Conservation (phyloP, 2,113 vertebrate species). For the Sminthopsis crassicaudata region DNA sequence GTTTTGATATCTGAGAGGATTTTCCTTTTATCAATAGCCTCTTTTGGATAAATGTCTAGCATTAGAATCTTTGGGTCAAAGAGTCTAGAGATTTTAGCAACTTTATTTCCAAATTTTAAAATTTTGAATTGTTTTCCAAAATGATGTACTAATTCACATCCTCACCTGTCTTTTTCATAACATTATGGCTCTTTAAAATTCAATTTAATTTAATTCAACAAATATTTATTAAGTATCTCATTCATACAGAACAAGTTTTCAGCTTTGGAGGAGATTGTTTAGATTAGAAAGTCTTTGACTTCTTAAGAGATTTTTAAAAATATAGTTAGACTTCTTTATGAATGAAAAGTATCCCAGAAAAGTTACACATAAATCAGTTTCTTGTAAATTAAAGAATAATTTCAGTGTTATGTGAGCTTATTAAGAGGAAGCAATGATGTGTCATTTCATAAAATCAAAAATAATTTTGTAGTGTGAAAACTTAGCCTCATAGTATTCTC, state of each 20-base stretch:
- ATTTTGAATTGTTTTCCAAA: background rate
- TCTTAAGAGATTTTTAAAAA: background rate
- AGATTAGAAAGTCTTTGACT: background rate
- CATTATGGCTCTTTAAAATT: background rate
- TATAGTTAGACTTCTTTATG: background rate
- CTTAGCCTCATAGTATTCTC: background rate
- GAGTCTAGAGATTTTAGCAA: background rate
- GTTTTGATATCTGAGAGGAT: background rate
- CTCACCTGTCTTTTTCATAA: background rate
- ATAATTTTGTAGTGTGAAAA: constrained; percentile 33
- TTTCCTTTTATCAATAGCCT: background rate
- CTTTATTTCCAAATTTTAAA: background rate
- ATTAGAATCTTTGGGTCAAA: background rate
- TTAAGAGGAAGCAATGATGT: background rate
- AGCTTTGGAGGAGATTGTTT: background rate
- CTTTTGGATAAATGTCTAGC: background rate
- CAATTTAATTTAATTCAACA: background rate
- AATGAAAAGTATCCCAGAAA: background rate
- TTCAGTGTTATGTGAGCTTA: constrained; percentile 15
- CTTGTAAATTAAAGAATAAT: constrained; percentile 24
- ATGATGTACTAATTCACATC: background rate
- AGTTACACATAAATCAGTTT: background rate
- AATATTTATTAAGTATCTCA: background rate
- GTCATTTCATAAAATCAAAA: constrained; percentile 29
- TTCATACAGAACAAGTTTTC: background rate